Conservation (phyloP, 2,113 vertebrate genomes). For the Gavia stellata region DNA sequence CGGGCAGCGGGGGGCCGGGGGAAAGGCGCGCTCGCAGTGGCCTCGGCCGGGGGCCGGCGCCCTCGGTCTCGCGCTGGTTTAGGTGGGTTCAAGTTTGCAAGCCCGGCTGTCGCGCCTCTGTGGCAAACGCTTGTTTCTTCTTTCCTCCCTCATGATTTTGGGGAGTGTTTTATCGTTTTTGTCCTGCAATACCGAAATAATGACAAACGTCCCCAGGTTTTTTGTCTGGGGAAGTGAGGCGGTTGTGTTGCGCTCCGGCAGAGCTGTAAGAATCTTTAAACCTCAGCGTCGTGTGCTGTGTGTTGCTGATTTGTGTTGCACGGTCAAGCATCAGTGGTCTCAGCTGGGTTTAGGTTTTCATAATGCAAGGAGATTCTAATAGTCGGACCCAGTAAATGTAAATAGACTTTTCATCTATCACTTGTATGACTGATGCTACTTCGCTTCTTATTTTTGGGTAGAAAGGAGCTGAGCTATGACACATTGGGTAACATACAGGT, state of each 20-base stretch:
- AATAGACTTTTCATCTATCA: rapidly evolving
- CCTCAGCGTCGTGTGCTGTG: background rate
- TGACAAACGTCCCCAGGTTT: rapidly evolving
- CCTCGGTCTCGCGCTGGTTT: rapidly evolving
- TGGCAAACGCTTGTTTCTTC: background rate
- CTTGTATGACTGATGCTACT: rapidly evolving
- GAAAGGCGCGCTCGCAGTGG: rapidly evolving
- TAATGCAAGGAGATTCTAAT: rapidly evolving
- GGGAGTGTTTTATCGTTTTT: too few species aligned
- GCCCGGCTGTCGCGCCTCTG: rapidly evolving
- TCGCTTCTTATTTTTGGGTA: background rate
- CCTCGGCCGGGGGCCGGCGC: rapidly evolving
- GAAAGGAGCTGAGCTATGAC: background rate
- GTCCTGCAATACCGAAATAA: background rate
- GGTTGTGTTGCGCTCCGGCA: background rate
- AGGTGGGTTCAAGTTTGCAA: background rate
- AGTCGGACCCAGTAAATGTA: rapidly evolving
- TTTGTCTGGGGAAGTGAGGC: rapidly evolving
- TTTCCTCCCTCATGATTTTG: rapidly evolving
- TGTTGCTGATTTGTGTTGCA: background rate
- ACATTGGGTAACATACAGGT: background rate
- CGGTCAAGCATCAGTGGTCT: background rate
- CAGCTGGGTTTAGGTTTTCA: background rate
- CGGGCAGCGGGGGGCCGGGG: background rate
- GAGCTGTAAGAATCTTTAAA: background rate